These are phyloP conservation scores for Phataginus tricuspis DNA, from an alignment of 2,797 vertebrate genomes.

Conservation along the genomic window DNA sequence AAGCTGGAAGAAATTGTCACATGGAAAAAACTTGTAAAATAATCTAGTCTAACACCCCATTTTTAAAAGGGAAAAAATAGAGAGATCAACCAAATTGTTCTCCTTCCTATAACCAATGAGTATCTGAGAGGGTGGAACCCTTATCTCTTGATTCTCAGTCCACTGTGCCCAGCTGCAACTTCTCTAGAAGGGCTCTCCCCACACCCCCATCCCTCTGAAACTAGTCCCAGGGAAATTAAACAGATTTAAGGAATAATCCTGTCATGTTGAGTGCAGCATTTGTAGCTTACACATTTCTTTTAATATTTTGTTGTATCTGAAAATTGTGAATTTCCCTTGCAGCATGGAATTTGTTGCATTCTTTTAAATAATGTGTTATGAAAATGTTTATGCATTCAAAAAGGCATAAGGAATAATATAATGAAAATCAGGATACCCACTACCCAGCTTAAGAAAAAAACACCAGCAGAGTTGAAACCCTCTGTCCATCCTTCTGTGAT, in stretches of 20 bases:
- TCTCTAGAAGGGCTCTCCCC: neutral
- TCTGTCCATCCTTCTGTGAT: neutral
- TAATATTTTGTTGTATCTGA: neutral
- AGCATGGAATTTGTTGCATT: neutral
- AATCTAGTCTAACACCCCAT: neutral
- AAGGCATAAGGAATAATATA: neutral
- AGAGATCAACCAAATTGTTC: constrained; percentile 14
- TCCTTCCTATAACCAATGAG: neutral
- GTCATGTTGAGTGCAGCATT: constrained; percentile 6
- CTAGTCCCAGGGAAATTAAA: neutral
- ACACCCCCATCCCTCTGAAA: neutral
- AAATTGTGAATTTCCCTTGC: constrained; percentile 29
- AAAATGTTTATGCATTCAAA: constrained; percentile 24
- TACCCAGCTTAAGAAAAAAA: constrained; percentile 15
- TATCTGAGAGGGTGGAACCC: neutral
- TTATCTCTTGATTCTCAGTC: neutral
- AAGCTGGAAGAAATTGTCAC: neutral
- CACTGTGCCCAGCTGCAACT: neutral
- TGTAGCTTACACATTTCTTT: constrained; percentile 42
- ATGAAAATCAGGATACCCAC: constrained; percentile 25
- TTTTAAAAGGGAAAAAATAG: constrained; percentile 38
- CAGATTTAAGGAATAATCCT: constrained; percentile 10
- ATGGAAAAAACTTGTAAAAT: neutral
- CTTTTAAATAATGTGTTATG: neutral
- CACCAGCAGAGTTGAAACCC: neutral